Base-by-base conservation (phyloP, 2,797 vertebrate species). In the Harpagifer antarcticus region DNA sequence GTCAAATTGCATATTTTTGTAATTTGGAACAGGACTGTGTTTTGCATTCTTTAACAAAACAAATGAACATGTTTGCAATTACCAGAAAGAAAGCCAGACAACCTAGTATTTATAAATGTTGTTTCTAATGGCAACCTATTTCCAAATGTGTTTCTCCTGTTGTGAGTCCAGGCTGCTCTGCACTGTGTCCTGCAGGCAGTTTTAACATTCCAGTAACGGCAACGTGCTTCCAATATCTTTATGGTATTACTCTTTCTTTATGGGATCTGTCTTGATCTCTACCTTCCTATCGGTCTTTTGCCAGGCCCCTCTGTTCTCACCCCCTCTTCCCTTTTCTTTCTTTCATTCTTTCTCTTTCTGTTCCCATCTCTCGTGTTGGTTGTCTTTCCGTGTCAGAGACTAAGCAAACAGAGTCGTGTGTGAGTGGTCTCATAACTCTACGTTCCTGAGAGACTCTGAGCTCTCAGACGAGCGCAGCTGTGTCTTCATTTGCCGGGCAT, bases 381-480 rank as follows among this genome's bases (percentile, higher is more conserved):
- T 88, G 82, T 87, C 91, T 93, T 92, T 94, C 86, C 67, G 74
- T 93, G 92, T 94, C 93, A 94, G 90, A 91, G 92, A 91, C 89
- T 93, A 93, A 94, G 92, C 91, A 95, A 94, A 92, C 93, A 91
- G 55, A 89, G 90, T 92, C 89, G 84, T 89, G 88, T 89, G 91
- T 89, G 85, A 81, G 85, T 44, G 37, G 82, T 81, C 88, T 89
- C 86, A 82, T 90, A 92, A 93, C 81, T 89, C 83, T 20, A 16
- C 73, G 79, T 87, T 92, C 88, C 87, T 86, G 56, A 64, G 90
- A 89, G 88, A 85, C 86, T 54, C 20, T 58, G 76, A 80, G 81
- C 80, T 84, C 87, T 87, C 84, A 50, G 77, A 81, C 69, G 40
- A 70, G 76, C 10, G 47, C 92, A 94, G 92, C 91, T 93, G 92